Conservation (phyloP, 1,140 invertebrate species). For the Bombus haemorrhoidalis region DNA sequence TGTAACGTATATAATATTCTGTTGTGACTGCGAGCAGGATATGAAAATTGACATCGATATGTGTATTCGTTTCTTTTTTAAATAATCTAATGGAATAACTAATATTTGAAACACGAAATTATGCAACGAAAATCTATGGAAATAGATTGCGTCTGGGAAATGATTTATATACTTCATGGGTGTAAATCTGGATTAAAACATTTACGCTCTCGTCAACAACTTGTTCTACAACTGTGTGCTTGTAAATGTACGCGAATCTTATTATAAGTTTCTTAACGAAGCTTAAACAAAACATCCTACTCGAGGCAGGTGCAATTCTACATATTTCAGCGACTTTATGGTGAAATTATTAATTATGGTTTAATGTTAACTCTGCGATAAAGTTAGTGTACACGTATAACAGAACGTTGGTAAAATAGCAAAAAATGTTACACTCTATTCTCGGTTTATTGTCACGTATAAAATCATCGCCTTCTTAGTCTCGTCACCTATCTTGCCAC, state of each 20-base stretch:
- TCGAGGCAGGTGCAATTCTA: neutral
- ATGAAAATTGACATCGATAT: too few species aligned
- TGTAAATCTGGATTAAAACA: conserved; percentile 1
- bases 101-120: too few species aligned
- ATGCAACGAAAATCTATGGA: neutral
- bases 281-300: conserved; percentile 7
- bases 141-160: neutral
- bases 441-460: too few species aligned
- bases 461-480: too few species aligned
- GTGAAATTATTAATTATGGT: neutral
- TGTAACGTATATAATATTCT: too few species aligned
- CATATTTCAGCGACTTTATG: neutral
- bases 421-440: too few species aligned
- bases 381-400: neutral
- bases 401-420: too few species aligned
- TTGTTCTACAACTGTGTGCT: neutral
- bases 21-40: too few species aligned
- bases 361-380: neutral
- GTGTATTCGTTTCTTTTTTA: too few species aligned
- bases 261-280: conserved; percentile 7
- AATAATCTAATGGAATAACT: neutral
- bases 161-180: conserved; percentile 5
- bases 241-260: neutral
- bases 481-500: neutral
- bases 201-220: neutral